Evolutionary conservation across 92 coral and sea anemone species (phyloP).

Genomic region (Hydrozoanthus gracilis): DNA sequence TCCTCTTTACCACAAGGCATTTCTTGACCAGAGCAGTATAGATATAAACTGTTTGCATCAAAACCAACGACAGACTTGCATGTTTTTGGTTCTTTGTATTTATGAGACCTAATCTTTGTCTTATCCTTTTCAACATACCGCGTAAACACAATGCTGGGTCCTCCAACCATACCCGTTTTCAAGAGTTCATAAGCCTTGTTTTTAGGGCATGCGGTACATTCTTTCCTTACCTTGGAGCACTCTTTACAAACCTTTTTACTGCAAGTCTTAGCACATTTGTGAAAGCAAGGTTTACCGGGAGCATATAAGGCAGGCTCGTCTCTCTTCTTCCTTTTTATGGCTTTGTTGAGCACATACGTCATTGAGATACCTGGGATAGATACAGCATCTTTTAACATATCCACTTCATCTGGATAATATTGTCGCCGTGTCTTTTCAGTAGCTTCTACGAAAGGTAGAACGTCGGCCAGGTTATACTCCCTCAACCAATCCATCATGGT

Average conservation of each 20-base stretch:
- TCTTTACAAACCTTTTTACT: conserved; percentile 37
- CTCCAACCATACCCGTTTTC: conserved; percentile 27
- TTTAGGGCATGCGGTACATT: too few species aligned
- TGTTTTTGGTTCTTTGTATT: neutral
- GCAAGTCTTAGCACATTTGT: conserved; percentile 42
- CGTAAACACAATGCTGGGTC: neutral
- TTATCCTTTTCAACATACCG: neutral
- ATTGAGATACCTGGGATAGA: conserved; percentile 46
- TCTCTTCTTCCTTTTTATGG: conserved; percentile 13
- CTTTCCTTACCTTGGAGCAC: conserved; percentile 14
- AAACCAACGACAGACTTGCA: conserved; percentile 17
- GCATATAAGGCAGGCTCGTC: conserved; percentile 31
- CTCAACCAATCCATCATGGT: conserved; percentile 35
- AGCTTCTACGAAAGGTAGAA: neutral
- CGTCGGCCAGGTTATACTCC: conserved; percentile 5
- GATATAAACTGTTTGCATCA: conserved; percentile 33
- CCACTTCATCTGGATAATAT: neutral
- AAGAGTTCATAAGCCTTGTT: conserved; percentile 29
- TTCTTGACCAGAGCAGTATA: too few species aligned
- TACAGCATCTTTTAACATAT: conserved; percentile 28
- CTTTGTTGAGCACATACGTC: neutral
- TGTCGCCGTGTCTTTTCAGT: neutral
- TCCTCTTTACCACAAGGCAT: conserved; percentile 22
- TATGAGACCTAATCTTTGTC: neutral
- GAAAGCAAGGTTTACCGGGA: conserved; percentile 43